phyloP scores from a whole-genome alignment of 2,113 vertebrate species.

The Forbesichthys agassizii region DNA sequence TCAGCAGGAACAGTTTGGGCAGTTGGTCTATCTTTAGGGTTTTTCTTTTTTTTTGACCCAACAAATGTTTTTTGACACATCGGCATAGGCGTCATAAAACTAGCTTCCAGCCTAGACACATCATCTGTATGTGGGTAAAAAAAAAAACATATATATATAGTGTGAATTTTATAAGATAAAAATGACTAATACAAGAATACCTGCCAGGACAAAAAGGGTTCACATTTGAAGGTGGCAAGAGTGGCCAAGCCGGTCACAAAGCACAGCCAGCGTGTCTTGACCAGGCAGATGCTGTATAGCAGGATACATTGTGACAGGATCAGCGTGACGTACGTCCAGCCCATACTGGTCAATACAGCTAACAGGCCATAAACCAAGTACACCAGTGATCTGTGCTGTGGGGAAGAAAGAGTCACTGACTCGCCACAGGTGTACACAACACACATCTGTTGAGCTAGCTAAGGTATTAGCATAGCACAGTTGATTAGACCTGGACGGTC shows the following conservation, averaged over 20 bases:
- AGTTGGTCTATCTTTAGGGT: too few species aligned
- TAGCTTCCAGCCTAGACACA: too few species aligned
- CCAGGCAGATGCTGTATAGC: constrained; percentile 85
- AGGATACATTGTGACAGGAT: constrained; percentile 88
- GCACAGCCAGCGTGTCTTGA: constrained; percentile 91
- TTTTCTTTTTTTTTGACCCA: too few species aligned
- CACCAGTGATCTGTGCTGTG: constrained; percentile 86
- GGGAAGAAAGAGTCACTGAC: constrained; percentile 4
- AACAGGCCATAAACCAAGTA: constrained; percentile 85
- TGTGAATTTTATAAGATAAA: not conserved
- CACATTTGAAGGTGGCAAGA: constrained; percentile 89
- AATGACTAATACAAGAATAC: constrained; percentile 56
- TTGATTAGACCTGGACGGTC: not conserved
- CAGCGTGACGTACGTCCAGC: constrained; percentile 85
- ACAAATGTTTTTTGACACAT: too few species aligned
- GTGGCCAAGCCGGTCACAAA: constrained; percentile 83
- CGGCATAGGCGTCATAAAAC: too few species aligned
- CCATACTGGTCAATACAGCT: constrained; percentile 88
- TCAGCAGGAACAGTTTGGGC: too few species aligned
- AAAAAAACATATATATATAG: not conserved
- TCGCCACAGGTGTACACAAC: not conserved
- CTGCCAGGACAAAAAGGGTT: constrained; percentile 92
- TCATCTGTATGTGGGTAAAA: too few species aligned
- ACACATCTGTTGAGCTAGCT: not conserved
- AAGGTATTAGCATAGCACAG: not conserved